Evolutionary conservation across 2,797 vertebrate species (phyloP), one percentile per base, ranked within the genome.

Genomic region (Pseudotriccus pelzelni): DNA sequence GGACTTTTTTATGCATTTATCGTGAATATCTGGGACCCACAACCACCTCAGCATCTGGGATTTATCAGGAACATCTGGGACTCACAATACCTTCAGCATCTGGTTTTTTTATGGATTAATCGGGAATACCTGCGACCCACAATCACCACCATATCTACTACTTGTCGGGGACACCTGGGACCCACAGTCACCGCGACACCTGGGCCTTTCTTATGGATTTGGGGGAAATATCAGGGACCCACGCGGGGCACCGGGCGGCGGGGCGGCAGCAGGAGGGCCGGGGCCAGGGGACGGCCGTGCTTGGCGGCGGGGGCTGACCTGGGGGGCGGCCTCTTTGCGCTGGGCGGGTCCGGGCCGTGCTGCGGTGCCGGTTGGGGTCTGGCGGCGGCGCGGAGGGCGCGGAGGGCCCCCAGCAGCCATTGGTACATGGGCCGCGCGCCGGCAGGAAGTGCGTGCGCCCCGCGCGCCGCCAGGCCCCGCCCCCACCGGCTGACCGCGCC

Each of bases 401-500:
- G 36, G 37, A 84, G 47, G 23, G 46, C 80, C 75, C 64, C 89
- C 43, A 88, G 49, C 84, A 94, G 80, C 92, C 92, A 91, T 73
- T 89, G 80, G 84, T 89, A 91, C 93, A 94, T 85, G 84, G 81
- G 89, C 81, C 81, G 56, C 59, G 25, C 81, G 79, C 27, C 32
- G 58, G 39, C 58, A 80, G 81, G 75, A 85, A 85, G 41, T 56
- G 44, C 58, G 32, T 36, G 9, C 5, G 22, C 18, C 36, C 11
- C 16, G 34, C 72, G 32, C 32, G 15, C 36, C 18, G 46, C 27
- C 49, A 14, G 13, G 49, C 25, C 16, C 39, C 21, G 7, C 6
- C n/a, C 53, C 43, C 41, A 10, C 19, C 43, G 4, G 16, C 15
- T 41, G 41, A 41, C 43, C 19, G 44, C 21, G 21, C 44, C 44